Base-by-base conservation (phyloP, 2,888 invertebrate genomes). In the Chaetogeoica ovagalla region DNA sequence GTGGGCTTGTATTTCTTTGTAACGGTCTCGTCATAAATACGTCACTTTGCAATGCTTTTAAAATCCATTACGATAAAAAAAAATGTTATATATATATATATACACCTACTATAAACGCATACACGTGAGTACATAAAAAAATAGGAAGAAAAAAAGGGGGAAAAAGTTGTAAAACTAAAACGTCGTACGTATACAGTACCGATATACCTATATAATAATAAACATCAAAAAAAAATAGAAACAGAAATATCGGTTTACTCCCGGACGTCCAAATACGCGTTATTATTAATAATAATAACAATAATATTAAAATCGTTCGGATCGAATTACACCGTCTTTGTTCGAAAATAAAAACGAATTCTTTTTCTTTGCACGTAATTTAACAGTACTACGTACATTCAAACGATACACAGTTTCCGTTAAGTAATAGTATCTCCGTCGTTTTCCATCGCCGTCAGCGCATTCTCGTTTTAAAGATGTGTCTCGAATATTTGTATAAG, bases 61-160 rank as follows among this genome's bases (percentile, higher is more conserved):
- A 23, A 66, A 43, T 66, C 57, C 74, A 75, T 75, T 75, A 75
- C 55, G 74, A 75, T 65, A 75, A 65, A 75, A 30, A 48, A 65
- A 66, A 21, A 30, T 4, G 30, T n/a, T n/a, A n/a, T n/a, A n/a
- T n/a, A n/a, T n/a, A n/a, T n/a, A n/a, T n/a, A n/a, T n/a, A n/a
- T n/a, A 21, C 43, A 72, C 23, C 52, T 21, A 66, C 43, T 65
- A 43, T 43, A 43, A 21, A 19, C 5, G 17, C 43, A 66, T 21
- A 52, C 21, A 15, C n/a, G n/a, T n/a, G 17, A n/a, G 39, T n/a
- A 21, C 17, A 55, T 57, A 7, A 73, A 62, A 60, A 52, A 62
- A 30, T 2, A 30, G 4, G 4, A 30, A 30, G 4, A 30, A 30
- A 30, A 30, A 30, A 30, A n/a, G n/a, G n/a, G n/a, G n/a, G n/a